Evolutionary conservation across 2,113 vertebrate species (phyloP), one percentile per base, ranked within the genome.

Genomic region (Collichthys lucidus): DNA sequence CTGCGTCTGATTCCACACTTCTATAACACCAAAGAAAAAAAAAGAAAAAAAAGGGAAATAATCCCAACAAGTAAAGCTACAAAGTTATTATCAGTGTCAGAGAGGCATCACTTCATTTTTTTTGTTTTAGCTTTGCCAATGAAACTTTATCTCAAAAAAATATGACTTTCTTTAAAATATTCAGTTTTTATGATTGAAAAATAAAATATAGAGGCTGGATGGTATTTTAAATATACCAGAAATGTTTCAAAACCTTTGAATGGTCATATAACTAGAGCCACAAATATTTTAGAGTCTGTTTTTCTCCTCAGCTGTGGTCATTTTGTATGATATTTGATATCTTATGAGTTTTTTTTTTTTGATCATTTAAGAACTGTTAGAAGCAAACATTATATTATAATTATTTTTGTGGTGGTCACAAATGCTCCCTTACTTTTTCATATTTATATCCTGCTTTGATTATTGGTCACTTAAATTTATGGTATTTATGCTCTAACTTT

Each of bases 1-100:
- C 68, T 5, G 50, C 1, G 69, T 78, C 79, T 68, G 67, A 69
- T 64, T 57, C 3, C 66, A 52, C 81, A 76, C 56, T 26, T 56
- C 16, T 3, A 20, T 11, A 42, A 53, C 1, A n/a, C 59, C 15
- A 16, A 4, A 20, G 19, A 10, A 4, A 17, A 17, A 7, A 19
- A 0, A 7, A 3, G n/a, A 31, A 8, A 7, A 3, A 31, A 31
- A 9, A 40, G 9, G 35, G 35, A 40, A 40, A 40, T 40, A 9
- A 40, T 40, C 35, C 35, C 35, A 40, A 40, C 35, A 40, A 53
- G 31, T 11, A 3, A 29, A 31, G 20, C 4, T n/a, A 67, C 35
- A 40, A 40, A 40, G 35, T 40, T 16, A 29, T 47, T 55, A n/a
- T 65, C 10, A 44, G 4, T 47, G 1, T 46, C 15, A 56, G 11